Evolutionary conservation across 2,888 invertebrate species (phyloP), one percentile per base, ranked within the genome.

Genomic region (Timema podura): DNA sequence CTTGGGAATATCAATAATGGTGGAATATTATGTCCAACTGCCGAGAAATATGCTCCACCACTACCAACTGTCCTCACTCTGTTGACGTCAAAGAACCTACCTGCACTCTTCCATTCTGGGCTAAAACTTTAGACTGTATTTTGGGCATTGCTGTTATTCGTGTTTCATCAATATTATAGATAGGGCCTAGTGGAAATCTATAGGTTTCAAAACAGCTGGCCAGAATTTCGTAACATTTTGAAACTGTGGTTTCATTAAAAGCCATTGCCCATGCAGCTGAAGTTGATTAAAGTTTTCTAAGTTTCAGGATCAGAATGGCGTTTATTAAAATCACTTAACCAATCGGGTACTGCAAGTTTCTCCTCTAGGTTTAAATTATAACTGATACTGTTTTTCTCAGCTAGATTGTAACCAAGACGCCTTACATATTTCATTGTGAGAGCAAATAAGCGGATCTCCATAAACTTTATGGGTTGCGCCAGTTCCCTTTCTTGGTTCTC

Each of bases 1-100:
- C 78, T 68, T 0, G 75, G 75, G 73, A 79, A 81, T 67, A 80
- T 77, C n/a, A 80, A 73, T 6, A 76, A 69, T 10, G 80, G 79
- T 6, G 79, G 78, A 10, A 80, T 74, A 74, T 74, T 77, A 51
- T 75, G 64, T 6, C 79, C 79, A 48, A 74, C 73, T 51, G 49
- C 57, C n/a, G 8, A 44, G 61, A 61, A 16, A 44, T 45, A 61
- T 44, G 44, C 44, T 61, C 30, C 13, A 8, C 5, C 13, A 45
- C 45, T 5, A 61, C 61, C 30, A 44, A 44, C 44, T 1, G 7
- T 44, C 61, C 61, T 15, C 61, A 11, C 61, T 30, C 30, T 44
- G 61, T 13, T 44, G 61, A 61, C 10, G 61, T 44, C 44, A 61
- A 45, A 30, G 61, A 10, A 44, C 61, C 9, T 44, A 61, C 61